Percentiles rank a stretch among this genome's conserved stretches.
Evolutionary conservation across 1,140 invertebrate genomes (phyloP).

Genomic region (Drepana arcuata): DNA sequence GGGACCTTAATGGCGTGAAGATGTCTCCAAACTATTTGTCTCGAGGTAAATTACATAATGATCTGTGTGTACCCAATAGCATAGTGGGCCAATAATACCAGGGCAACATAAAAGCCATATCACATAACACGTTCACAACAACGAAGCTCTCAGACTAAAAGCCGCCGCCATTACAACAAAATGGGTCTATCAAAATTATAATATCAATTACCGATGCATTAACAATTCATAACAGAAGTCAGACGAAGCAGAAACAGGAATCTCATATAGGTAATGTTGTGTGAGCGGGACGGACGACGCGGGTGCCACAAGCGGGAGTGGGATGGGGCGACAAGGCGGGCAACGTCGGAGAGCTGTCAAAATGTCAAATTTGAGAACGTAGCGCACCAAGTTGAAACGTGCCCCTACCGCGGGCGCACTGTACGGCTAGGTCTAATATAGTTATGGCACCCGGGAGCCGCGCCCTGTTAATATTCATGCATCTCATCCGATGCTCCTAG

Average conservation of each 20-base stretch:
- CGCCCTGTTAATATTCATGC: constrained; percentile 62
- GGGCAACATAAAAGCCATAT: constrained; percentile 14
- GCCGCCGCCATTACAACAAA: constrained; percentile 31
- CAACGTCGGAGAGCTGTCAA: constrained; percentile 70
- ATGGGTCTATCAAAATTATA: constrained; percentile 61
- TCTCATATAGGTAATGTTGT: constrained; percentile 40
- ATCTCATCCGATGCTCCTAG: constrained; percentile 50
- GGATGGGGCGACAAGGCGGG: constrained; percentile 37
- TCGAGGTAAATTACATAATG: neutral
- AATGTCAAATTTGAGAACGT: constrained; percentile 72
- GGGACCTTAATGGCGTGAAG: too few relatives aligned
- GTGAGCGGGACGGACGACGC: constrained; percentile 26
- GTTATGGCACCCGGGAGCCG: constrained; percentile 53
- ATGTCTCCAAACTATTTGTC: neutral
- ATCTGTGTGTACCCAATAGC: neutral
- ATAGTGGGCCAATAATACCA: constrained; percentile 1
- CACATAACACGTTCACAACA: constrained; percentile 17
- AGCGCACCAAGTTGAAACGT: constrained; percentile 65
- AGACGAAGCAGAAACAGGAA: constrained; percentile 55
- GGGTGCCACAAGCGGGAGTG: constrained; percentile 20
- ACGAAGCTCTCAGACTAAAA: constrained; percentile 26
- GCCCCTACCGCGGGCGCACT: constrained; percentile 55
- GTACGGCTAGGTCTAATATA: constrained; percentile 53
- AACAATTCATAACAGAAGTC: constrained; percentile 66
- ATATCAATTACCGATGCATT: constrained; percentile 71